Conservation (phyloP, 2,113 vertebrate genomes). For the Pluvialis apricaria region DNA sequence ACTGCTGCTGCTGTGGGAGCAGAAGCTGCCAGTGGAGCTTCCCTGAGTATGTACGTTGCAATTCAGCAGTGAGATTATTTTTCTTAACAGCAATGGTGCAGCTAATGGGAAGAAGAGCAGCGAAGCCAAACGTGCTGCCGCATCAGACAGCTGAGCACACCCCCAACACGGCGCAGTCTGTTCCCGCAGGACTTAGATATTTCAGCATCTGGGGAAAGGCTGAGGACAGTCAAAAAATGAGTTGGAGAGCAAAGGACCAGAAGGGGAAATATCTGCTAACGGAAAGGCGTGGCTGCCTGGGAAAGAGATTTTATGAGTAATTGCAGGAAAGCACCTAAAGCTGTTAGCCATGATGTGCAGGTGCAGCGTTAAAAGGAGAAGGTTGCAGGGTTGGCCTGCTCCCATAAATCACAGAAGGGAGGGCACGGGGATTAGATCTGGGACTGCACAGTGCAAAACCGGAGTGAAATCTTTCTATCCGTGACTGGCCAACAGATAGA, state of each 20-base stretch:
- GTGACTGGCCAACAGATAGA: not conserved
- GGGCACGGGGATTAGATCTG: not conserved
- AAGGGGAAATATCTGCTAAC: constrained; percentile 17
- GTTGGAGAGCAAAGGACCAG: not conserved
- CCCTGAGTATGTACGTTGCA: not conserved
- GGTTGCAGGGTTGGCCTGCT: not conserved
- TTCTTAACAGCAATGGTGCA: not conserved
- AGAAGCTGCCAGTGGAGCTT: not conserved
- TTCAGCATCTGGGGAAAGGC: not conserved
- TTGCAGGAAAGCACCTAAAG: constrained; percentile 20
- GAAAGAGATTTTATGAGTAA: constrained; percentile 17
- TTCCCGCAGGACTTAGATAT: not conserved
- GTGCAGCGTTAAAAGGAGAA: not conserved
- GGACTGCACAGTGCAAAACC: not conserved
- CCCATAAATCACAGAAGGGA: not conserved
- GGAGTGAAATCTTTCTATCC: not conserved
- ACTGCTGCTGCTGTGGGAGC: not conserved
- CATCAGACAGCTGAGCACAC: not conserved
- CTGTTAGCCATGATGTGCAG: not conserved
- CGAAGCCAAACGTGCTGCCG: not conserved
- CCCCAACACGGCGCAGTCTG: not conserved
- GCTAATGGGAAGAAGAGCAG: not conserved
- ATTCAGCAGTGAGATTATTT: not conserved
- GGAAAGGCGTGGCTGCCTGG: not conserved
- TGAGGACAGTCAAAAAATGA: not conserved